phyloP scores from a whole-genome alignment of 1,140 invertebrate genomes.

The Dermatophagoides farinae region DNA sequence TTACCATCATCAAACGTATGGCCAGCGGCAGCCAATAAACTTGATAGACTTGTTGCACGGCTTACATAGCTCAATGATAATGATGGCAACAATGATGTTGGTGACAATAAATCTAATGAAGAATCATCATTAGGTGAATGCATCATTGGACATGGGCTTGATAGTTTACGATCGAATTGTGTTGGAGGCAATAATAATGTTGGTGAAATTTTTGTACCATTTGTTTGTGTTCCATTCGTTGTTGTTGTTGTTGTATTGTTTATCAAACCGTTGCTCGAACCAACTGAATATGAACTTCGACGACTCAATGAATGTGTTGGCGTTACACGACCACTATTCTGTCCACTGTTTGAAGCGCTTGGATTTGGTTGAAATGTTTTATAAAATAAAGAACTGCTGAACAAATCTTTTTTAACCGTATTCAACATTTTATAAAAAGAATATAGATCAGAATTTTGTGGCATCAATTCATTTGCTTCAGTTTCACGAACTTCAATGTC shows the following conservation, averaged over 20 bases:
- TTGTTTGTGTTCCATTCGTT: background rate
- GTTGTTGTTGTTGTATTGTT: background rate
- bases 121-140: background rate
- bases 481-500: conserved; percentile 11
- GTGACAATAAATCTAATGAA: background rate
- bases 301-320: background rate
- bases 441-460: conserved; percentile 8
- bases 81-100: background rate
- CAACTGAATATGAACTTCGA: background rate
- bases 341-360: conserved; percentile 1
- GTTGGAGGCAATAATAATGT: background rate
- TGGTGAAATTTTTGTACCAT: background rate
- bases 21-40: background rate
- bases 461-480: conserved; percentile 8
- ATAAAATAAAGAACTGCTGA: background rate
- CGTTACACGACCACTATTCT: conserved; percentile 4
- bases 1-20: background rate
- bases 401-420: conserved; percentile 8
- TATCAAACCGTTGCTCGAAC: background rate
- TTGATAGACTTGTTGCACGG: background rate
- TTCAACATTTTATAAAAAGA: conserved; percentile 11
- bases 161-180: background rate
- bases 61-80: background rate
- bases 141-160: background rate
- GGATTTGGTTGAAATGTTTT: background rate